phyloP scores from a whole-genome alignment of 1,140 invertebrate species.

The Pemphigus obesinymphae region DNA sequence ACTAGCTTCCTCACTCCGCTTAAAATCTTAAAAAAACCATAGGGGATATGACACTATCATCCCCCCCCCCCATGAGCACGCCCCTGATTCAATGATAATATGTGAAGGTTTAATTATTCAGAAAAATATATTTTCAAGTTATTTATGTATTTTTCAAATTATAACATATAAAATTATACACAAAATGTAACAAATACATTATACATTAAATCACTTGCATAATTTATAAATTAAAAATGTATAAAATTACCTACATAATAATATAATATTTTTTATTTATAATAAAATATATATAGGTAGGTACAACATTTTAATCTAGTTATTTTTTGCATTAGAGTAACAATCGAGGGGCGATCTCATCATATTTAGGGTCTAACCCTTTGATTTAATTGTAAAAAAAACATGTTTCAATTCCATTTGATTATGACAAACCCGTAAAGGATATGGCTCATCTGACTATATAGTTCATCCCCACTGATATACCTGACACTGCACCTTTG shows the following conservation, averaged over 20 bases:
- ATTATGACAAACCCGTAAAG: not conserved
- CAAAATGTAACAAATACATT: not conserved
- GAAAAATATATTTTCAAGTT: no score
- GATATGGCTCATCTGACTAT: constrained; percentile 1
- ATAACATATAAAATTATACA: no score
- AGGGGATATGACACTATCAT: no score
- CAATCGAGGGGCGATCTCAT: not conserved
- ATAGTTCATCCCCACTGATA: not conserved
- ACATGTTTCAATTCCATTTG: constrained; percentile 20
- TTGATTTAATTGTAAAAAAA: constrained; percentile 26
- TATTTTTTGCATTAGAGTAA: not conserved
- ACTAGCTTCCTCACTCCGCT: no score
- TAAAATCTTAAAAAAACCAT: no score
- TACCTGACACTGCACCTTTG: constrained; percentile 23
- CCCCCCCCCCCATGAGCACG: no score
- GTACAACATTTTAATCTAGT: not conserved
- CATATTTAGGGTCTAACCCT: not conserved
- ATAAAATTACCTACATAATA: no score
- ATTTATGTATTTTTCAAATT: no score
- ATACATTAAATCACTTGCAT: not conserved
- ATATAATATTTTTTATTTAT: not conserved
- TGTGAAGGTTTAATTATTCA: no score
- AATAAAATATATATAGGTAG: not conserved
- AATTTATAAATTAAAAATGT: no score
- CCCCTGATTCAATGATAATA: no score